These are phyloP conservation scores for Arge pagana DNA, from an alignment of 2,888 invertebrate genomes.

Conservation along the genomic window DNA sequence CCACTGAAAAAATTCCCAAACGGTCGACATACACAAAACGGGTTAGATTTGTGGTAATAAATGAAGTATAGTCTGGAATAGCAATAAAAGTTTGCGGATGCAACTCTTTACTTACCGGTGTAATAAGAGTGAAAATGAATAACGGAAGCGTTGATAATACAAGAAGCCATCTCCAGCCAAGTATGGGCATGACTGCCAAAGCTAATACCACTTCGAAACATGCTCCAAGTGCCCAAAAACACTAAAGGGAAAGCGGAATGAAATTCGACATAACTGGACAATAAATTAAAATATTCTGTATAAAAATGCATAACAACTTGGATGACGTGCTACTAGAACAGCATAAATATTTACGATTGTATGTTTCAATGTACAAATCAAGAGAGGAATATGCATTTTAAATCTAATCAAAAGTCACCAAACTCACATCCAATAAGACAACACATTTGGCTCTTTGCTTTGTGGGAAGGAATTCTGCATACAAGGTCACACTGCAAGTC, in stretches of 20 bases:
- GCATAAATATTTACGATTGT: no score
- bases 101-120: constrained; percentile 67
- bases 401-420: constrained; percentile 26
- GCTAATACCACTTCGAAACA: constrained; percentile 92
- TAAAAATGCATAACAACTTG: no score
- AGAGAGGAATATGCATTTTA: no score
- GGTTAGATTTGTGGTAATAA: neutral
- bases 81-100: constrained; percentile 18
- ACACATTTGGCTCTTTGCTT: constrained; percentile 95
- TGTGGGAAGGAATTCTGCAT: constrained; percentile 94
- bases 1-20: constrained; percentile 69
- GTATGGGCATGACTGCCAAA: constrained; percentile 85
- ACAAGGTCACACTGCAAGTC: constrained; percentile 82
- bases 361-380: no score
- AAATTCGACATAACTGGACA: no score
- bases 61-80: constrained; percentile 12
- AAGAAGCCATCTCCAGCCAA: constrained; percentile 90
- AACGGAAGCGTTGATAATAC: constrained; percentile 90
- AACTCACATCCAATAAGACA: constrained; percentile 89
- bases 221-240: constrained; percentile 96
- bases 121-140: constrained; percentile 78
- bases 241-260: constrained; percentile 69
- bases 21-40: no score
- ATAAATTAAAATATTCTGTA: no score
- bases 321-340: no score